Conservation (phyloP, 1,140 invertebrate species). For the Drosophila rhopaloa region DNA sequence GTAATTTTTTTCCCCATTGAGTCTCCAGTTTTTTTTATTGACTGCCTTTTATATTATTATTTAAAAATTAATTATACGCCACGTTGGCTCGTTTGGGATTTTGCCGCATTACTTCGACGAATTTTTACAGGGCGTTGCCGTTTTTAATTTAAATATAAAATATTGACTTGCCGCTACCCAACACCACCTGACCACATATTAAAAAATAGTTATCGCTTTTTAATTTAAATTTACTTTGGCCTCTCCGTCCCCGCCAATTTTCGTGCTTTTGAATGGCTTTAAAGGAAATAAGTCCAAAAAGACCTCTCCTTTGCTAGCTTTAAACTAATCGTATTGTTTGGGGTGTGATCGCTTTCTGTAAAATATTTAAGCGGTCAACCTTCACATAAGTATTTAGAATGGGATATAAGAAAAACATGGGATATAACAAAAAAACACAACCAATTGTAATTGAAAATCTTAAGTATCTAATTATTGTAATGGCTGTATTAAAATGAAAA, state of each 20-base stretch:
- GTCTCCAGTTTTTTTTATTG: slow-evolving; percentile 54
- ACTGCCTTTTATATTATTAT: slow-evolving; percentile 73
- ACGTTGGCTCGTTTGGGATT: slow-evolving; percentile 47
- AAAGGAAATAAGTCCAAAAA: slow-evolving; percentile 12
- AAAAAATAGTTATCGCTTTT: slow-evolving; percentile 56
- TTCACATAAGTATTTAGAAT: too few relatives aligned
- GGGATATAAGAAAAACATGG: too few relatives aligned
- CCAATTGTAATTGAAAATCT: too few relatives aligned
- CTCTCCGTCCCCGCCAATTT: background rate
- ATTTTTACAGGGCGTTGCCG: slow-evolving; percentile 30
- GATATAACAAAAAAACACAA: too few relatives aligned
- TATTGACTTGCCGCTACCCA: slow-evolving; percentile 38
- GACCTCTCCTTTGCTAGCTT: too few relatives aligned
- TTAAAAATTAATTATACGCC: slow-evolving; percentile 80
- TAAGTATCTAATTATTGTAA: too few relatives aligned
- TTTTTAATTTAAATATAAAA: slow-evolving; percentile 67
- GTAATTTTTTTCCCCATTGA: slow-evolving; percentile 12
- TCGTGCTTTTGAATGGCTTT: slow-evolving; percentile 13
- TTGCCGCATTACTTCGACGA: slow-evolving; percentile 39
- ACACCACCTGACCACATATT: slow-evolving; percentile 24
- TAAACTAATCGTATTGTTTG: too few relatives aligned
- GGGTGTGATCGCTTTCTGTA: too few relatives aligned
- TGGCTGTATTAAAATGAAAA: too few relatives aligned
- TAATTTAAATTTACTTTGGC: slow-evolving; percentile 49
- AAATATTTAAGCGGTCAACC: too few relatives aligned